Conservation (phyloP, 30 jellyfish, hydroid and myxozoan species). For the Hydra vulgaris region DNA sequence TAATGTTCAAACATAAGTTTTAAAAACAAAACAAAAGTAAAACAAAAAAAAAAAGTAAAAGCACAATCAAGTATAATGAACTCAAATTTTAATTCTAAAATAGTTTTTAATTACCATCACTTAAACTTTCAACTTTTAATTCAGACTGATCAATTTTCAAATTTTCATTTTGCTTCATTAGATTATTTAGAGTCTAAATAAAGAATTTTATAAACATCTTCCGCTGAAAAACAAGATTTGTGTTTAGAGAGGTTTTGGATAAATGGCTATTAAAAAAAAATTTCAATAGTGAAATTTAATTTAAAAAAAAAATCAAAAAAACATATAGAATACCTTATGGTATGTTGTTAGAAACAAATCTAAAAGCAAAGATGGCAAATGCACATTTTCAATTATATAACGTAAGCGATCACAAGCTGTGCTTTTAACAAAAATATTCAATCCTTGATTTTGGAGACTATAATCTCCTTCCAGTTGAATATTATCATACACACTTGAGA, state of each 20-base stretch:
- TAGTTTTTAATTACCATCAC: not conserved
- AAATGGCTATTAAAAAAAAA: too few relatives aligned
- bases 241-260: too few relatives aligned
- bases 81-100: too few relatives aligned
- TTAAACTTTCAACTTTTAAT: not conserved
- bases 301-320: too few relatives aligned
- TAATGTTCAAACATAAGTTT: not conserved
- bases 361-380: slow-evolving; percentile 42
- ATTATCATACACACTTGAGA: slow-evolving; percentile 42
- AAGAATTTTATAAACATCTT: too few relatives aligned
- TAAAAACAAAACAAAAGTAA: too few relatives aligned
- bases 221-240: not conserved
- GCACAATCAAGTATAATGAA: too few relatives aligned
- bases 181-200: not conserved
- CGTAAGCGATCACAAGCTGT: slow-evolving; percentile 48
- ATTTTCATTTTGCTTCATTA: not conserved
- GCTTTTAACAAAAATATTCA: slow-evolving; percentile 24
- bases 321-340: slow-evolving; percentile 42
- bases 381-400: slow-evolving; percentile 33
- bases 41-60: too few relatives aligned
- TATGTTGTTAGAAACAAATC: slow-evolving; percentile 48
- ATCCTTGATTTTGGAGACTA: slow-evolving; percentile 1
- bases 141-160: not conserved
- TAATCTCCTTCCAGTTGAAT: slow-evolving; percentile 31
- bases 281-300: too few relatives aligned